Evolutionary conservation across 1,140 invertebrate species (phyloP), one percentile per base, ranked within the genome.

Genomic region (Phenacoccus solenopsis): DNA sequence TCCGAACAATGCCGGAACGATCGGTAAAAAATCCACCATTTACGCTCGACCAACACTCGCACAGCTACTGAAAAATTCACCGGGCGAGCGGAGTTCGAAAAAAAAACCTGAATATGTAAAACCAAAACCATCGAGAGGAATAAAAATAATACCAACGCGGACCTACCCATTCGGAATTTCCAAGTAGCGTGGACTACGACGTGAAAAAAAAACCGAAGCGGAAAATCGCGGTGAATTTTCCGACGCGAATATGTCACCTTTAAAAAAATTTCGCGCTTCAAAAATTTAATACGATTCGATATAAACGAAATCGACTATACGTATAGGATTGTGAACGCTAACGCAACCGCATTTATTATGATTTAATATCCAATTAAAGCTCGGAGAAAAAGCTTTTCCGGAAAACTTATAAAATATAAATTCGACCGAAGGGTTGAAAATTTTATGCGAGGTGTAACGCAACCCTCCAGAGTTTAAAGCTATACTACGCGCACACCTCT

Each of bases 341-440:
- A 49, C 38, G 38, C 38, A 49, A 49, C 38, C 38, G 38, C 38
- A 49, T 49, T 49, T 49, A 49, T 49, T 49, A 49, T 49, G 38
- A 49, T 49, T 49, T 49, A 49, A 49, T 49, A 49, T 49, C 38
- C 38, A 49, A 49, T 49, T 49, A 49, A 49, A 49, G 38, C 38
- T 16, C 38, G 38, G 16, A 49, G 38, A 49, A 49, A 49, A 49
- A 49, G 38, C 38, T 49, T 49, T 49, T 49, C 38, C 38, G 38
- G 38, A n/a, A 49, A 49, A 49, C 38, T 49, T 49, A 49, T 49
- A 49, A 49, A 49, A 49, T 49, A 49, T 49, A 49, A 49, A 49
- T 49, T 49, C 38, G 38, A 49, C 38, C 38, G 38, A 49, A 49
- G 16, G 38, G 38, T 49, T 49, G 38, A 49, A 49, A 49, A 49